Base-by-base conservation (phyloP, 2,113 vertebrate genomes). In the Castor canadensis region DNA sequence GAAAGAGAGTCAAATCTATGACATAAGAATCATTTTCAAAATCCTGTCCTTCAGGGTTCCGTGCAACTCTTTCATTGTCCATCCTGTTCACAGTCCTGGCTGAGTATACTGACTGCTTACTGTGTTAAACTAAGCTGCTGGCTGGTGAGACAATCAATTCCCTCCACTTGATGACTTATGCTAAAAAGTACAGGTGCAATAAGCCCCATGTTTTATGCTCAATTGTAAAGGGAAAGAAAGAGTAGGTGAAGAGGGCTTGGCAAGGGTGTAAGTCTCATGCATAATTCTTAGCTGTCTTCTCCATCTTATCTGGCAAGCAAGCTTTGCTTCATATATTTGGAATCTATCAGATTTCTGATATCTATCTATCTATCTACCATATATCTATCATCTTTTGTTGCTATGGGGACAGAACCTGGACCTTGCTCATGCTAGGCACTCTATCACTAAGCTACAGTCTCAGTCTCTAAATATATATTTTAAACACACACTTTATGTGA, bases 111-210 rank as follows among this genome's bases (percentile, higher is more conserved):
- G 45, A 43, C 28, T 20, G n/a, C 12, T 66, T 75, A 26, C 10
- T 30, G 9, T n/a, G 28, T 17, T 26, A 40, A 28, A 10, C 16
- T 35, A 26, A 49, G 32, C 32, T 43, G 1, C 7, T 2, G 35
- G 22, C 7, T 35, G 9, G 17, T 5, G 64, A 82, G 60, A 47
- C 5, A 13, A n/a, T 72, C 45, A 13, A 45, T 66, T 81, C 43
- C 40, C 17, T 49, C 11, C 0, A 0, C 13, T 6, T 6, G 22
- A 5, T n/a, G 47, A 60, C 3, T 3, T 16, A 13, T 79, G 19
- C 67, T 67, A 1, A 3, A 4, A 47, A 43, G 77, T 54, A 6
- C 0, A 0, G 4, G 3, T 15, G 13, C 4, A 1, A 3, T 12
- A 9, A 32, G 4, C 6, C 24, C 4, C 1, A 45, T 1, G 76